Evolutionary conservation across 2,888 invertebrate species (phyloP), one percentile per base, ranked within the genome.

Genomic region (Drosophila putrida): DNA sequence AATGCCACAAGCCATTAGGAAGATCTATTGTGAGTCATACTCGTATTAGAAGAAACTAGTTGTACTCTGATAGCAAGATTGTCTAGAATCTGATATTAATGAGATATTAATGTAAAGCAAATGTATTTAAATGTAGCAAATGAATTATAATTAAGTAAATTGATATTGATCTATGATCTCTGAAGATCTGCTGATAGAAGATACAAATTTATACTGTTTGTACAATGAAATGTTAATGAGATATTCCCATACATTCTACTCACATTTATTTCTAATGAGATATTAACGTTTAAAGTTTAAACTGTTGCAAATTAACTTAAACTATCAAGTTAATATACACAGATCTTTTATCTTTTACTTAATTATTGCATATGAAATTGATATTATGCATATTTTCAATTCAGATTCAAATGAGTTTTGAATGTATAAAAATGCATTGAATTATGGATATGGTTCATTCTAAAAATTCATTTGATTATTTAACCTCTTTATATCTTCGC

Each of bases 21-120:
- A 44, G 27, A 66, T 10, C 33, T 25, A 35, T 33, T 15, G 10
- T 63, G 63, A 63, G 15, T 55, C 63, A 63, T 51, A 5, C 9
- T 4, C 2, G 1, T 9, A 11, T 25, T 47, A 4, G 8, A 15
- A 28, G 28, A 47, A 59, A 59, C 39, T 44, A 27, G 25, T 35
- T 33, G 35, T 25, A 20, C 20, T 49, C 15, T n/a, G 31, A 20
- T 39, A 6, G 35, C 25, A 43, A 54, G 11, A 5, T 38, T 9
- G n/a, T 31, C 20, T 6, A 27, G 39, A 25, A 28, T 35, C 9
- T 10, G 38, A 36, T 36, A 36, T 44, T 57, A 57, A 57, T 57
- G 35, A 15, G 44, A 35, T 46, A 46, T 46, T 46, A 28, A 57
- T 46, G 25, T 36, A 27, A 20, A 6, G 28, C 39, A 43, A 13